Percentiles rank a stretch among this genome's conserved stretches.
phyloP scores from a whole-genome alignment of 2,797 vertebrate genomes.

The Chrosomus eos region DNA sequence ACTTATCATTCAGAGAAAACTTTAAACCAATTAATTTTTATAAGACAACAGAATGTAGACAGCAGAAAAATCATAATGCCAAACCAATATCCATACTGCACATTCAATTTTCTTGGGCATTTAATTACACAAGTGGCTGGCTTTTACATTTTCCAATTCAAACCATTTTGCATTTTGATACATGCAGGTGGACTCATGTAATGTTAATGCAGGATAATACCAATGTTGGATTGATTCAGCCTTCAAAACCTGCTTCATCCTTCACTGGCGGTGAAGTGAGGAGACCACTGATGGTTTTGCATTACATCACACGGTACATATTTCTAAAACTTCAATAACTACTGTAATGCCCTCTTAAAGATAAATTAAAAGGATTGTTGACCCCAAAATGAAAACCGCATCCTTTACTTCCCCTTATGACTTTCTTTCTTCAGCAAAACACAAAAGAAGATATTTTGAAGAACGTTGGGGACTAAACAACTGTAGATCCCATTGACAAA shows the following conservation, averaged over 20 bases:
- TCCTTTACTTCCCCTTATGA: neutral
- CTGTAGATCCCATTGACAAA: neutral
- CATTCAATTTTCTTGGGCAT: conserved; percentile 36
- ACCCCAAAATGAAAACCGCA: neutral
- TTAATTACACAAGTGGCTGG: conserved; percentile 62
- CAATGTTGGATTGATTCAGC: conserved; percentile 51
- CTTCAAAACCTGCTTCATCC: conserved; percentile 5
- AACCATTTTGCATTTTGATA: conserved; percentile 57
- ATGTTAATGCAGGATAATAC: conserved; percentile 65
- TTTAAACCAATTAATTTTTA: conserved; percentile 41
- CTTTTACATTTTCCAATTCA: conserved; percentile 60
- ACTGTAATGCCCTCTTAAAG: neutral
- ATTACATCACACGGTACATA: neutral
- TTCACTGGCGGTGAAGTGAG: conserved; percentile 54
- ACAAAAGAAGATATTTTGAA: neutral
- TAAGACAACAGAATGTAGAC: conserved; percentile 12
- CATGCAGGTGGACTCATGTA: conserved; percentile 56
- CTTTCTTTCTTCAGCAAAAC: neutral
- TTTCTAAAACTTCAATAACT: neutral
- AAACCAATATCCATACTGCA: neutral
- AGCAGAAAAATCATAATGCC: conserved; percentile 49
- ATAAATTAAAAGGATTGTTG: neutral
- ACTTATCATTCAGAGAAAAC: neutral
- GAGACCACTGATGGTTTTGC: neutral
- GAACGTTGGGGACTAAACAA: neutral